A percentile compares a stretch with the other conserved stretches of the same genome.
Conservation (phyloP, 92 coral and sea anemone species). For the Anthopleura xanthogrammica region DNA sequence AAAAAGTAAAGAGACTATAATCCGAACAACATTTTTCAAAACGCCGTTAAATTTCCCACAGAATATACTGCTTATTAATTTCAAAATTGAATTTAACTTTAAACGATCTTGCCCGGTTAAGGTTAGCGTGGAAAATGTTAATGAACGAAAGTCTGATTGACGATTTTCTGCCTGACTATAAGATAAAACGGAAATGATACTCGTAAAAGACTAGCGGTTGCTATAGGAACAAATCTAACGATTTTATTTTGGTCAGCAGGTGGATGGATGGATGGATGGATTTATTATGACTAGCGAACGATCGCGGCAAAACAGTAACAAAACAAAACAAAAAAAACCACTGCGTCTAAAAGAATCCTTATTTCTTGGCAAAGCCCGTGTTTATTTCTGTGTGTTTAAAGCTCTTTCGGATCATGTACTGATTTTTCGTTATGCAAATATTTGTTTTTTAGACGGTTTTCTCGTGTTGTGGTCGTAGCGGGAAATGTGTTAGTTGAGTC, state of each 20-base stretch:
- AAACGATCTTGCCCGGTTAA: background rate
- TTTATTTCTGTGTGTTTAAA: background rate
- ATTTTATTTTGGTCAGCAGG: background rate
- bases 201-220: background rate
- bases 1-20: background rate
- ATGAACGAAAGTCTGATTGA: background rate
- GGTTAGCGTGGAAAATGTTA: background rate
- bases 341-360: background rate
- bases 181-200: background rate
- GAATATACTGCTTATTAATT: background rate
- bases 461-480: background rate
- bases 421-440: background rate
- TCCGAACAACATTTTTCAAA: background rate
- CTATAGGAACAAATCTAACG: background rate
- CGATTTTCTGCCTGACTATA: background rate
- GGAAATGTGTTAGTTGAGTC: background rate
- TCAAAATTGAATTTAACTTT: background rate
- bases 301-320: background rate
- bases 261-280: background rate
- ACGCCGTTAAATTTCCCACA: background rate
- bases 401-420: background rate
- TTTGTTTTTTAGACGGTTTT: background rate
- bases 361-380: background rate
- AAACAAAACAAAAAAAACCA: background rate
- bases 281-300: background rate